Conservation (phyloP, 2,797 vertebrate genomes). For the Fratercula arctica region DNA sequence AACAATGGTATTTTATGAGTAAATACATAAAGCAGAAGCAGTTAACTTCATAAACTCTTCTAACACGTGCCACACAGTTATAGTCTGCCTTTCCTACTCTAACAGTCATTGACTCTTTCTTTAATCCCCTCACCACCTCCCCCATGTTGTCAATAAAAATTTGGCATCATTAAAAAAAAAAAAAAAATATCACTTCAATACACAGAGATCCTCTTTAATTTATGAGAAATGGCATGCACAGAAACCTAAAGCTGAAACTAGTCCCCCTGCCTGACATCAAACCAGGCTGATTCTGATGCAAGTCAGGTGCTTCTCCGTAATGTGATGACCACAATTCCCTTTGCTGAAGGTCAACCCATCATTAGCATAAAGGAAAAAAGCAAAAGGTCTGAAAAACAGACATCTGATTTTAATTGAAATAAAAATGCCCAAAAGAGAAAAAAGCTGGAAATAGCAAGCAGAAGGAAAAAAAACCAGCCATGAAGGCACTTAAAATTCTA, state of each 20-base stretch:
- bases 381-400: not conserved
- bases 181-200: not conserved
- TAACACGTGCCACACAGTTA: not conserved
- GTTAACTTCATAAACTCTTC: not conserved
- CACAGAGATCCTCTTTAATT: slow-evolving; percentile 28
- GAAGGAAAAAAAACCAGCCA: not conserved
- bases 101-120: not conserved
- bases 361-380: not conserved
- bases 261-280: not conserved
- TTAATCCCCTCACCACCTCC: not conserved
- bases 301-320: slow-evolving; percentile 9
- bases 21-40: not conserved
- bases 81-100: not conserved
- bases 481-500: not conserved
- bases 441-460: not conserved
- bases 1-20: not conserved
- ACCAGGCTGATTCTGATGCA: not conserved
- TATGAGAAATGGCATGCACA: not conserved
- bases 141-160: slow-evolving; percentile 16
- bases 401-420: not conserved
- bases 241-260: slow-evolving; percentile 44
- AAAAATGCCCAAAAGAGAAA: not conserved
- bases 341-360: not conserved
- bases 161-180: not conserved
- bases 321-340: not conserved